Percentiles rank a stretch among this genome's conserved stretches.
Evolutionary conservation across 2,888 invertebrate species (phyloP).

Genomic region (Dryobotodes eremita): DNA sequence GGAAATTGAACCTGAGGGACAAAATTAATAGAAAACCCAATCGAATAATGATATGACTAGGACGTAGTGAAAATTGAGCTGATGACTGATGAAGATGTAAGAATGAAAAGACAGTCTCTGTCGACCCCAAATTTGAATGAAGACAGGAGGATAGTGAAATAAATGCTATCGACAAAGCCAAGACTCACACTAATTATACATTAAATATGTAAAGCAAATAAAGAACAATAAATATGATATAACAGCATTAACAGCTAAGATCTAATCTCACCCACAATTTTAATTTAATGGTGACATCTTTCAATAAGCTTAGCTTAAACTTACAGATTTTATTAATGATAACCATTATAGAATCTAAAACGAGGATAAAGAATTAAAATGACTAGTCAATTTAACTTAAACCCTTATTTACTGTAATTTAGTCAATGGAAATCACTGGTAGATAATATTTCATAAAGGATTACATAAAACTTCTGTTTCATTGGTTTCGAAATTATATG

Average conservation of each 20-base stretch:
- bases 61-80: background rate
- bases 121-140: too few relatives aligned
- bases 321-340: slow-evolving; percentile 7
- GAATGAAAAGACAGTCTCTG: background rate
- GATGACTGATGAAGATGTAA: background rate
- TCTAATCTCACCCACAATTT: background rate
- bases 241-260: background rate
- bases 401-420: slow-evolving; percentile 33
- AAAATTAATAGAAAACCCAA: background rate
- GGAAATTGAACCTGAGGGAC: background rate
- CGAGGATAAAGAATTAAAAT: background rate
- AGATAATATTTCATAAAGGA: slow-evolving; percentile 8
- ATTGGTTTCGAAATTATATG: slow-evolving; percentile 3
- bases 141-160: background rate
- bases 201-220: background rate
- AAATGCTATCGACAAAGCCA: background rate
- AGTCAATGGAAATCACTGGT: background rate
- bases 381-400: background rate
- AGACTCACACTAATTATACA: background rate
- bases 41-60: background rate
- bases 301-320: slow-evolving; percentile 17
- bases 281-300: background rate
- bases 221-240: background rate
- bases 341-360: background rate
- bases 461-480: slow-evolving; percentile 14